Evolutionary conservation across 2,797 vertebrate species (phyloP), one percentile per base, ranked within the genome.

Genomic region (Acropternis orthonyx): DNA sequence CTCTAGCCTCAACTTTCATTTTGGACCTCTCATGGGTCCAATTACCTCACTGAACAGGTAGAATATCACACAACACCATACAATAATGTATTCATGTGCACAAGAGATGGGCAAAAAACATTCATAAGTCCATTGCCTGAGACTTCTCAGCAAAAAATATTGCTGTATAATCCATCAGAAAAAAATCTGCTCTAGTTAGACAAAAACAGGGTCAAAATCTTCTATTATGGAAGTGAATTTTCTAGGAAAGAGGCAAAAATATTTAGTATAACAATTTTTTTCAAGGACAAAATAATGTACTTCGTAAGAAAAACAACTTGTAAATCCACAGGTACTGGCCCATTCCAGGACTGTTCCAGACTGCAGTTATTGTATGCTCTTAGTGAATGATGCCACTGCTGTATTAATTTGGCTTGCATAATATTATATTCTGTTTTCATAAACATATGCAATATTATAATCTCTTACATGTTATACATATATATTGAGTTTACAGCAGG

Each of bases 191-290:
- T 86, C 15, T 58, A 58, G 7, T 43, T 72, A 76, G 34, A 74
- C 5, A 77, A 92, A 92, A 77, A 2, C 26, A 59, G 30, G 28
- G 8, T 68, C 22, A 78, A 48, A 85, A 48, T 77, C 44, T 90
- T 46, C 41, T 74, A 52, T 54, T 39, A 13, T 79, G 19, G 30
- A 92, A 87, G 17, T 37, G 34, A 55, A 48, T 51, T 85, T 44
- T 73, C 11, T 34, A 65, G 20, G 12, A 55, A 77, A 82, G 41
- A 77, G 30, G 12, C 18, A 82, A 39, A 24, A 34, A 27, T 14
- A 77, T 30, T 51, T 89, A 43, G 8, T 37, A 34, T 41, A 95
- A n/a, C 36, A 92, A 26, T 43, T 94, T 95, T 95, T 93, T 82
- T 82, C 89, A 80, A 74, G 51, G 74, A 44, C 61, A n/a, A 13